phyloP scores from a whole-genome alignment of 2,888 invertebrate species.

The Spisula solida region DNA sequence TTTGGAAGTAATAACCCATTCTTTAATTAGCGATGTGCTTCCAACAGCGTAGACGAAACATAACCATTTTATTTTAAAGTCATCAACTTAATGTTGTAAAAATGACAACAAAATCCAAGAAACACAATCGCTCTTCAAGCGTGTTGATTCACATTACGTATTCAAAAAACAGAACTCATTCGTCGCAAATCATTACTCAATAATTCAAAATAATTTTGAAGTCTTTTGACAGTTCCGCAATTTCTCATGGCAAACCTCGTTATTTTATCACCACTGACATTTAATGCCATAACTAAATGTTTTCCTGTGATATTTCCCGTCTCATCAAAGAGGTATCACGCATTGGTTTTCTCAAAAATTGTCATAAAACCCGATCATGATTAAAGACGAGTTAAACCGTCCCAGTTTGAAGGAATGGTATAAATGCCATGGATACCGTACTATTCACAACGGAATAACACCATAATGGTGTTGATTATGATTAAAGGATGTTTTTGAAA shows the following conservation, averaged over 20 bases:
- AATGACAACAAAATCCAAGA: constrained; percentile 25
- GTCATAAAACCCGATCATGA: constrained; percentile 47
- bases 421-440: background rate
- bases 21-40: background rate
- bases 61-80: background rate
- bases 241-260: constrained; percentile 40
- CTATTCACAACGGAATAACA: background rate
- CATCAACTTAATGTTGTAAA: constrained; percentile 7
- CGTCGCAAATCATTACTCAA: constrained; percentile 31
- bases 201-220: constrained; percentile 50
- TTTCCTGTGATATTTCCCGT: background rate
- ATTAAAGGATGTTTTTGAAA: too few species aligned
- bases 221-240: constrained; percentile 40
- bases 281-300: constrained; percentile 22
- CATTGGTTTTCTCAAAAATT: constrained; percentile 15
- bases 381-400: background rate
- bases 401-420: constrained; percentile 18
- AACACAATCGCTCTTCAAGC: constrained; percentile 18
- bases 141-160: constrained; percentile 22
- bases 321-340: constrained; percentile 6
- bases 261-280: constrained; percentile 7
- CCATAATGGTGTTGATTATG: too few species aligned
- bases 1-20: background rate
- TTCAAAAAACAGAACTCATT: constrained; percentile 1
- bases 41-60: background rate